Conservation (phyloP, 2,797 vertebrate species). For the Leptodactylus fallax region DNA sequence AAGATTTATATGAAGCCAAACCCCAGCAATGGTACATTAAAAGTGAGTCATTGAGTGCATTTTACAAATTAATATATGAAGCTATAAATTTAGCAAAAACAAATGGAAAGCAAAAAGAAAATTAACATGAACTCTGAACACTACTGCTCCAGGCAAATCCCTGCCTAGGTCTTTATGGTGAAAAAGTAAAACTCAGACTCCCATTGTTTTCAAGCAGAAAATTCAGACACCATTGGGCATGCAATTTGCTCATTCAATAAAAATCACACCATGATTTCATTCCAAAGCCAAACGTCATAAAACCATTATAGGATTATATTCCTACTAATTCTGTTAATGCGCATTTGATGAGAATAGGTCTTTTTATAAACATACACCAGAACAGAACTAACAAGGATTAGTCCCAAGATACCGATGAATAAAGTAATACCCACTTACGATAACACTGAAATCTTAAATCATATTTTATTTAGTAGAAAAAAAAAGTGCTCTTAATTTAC, state of each 20-base stretch:
- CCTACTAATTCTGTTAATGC: constrained; percentile 20
- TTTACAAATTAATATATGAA: background rate
- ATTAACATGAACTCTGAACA: background rate
- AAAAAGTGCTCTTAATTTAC: too few species aligned
- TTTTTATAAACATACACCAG: background rate
- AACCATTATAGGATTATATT: constrained; percentile 19
- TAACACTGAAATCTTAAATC: background rate
- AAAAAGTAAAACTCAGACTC: background rate
- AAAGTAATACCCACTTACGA: background rate
- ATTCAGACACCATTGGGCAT: constrained; percentile 19
- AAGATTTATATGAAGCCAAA: background rate
- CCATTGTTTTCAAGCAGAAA: constrained; percentile 6
- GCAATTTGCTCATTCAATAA: constrained; percentile 24
- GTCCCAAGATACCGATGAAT: background rate
- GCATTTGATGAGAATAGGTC: background rate
- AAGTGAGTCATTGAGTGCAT: background rate
- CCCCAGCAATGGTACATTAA: background rate
- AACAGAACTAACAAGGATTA: background rate
- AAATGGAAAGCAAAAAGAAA: constrained; percentile 13
- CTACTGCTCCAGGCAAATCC: background rate
- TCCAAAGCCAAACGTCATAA: constrained; percentile 24
- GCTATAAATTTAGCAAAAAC: background rate
- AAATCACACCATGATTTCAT: constrained; percentile 21
- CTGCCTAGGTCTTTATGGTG: constrained; percentile 13
- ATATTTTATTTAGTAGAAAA: too few species aligned